Percentiles rank a stretch among this genome's conserved stretches.
phyloP scores from a whole-genome alignment of 2,113 vertebrate species.

The Hippocampus comes region DNA sequence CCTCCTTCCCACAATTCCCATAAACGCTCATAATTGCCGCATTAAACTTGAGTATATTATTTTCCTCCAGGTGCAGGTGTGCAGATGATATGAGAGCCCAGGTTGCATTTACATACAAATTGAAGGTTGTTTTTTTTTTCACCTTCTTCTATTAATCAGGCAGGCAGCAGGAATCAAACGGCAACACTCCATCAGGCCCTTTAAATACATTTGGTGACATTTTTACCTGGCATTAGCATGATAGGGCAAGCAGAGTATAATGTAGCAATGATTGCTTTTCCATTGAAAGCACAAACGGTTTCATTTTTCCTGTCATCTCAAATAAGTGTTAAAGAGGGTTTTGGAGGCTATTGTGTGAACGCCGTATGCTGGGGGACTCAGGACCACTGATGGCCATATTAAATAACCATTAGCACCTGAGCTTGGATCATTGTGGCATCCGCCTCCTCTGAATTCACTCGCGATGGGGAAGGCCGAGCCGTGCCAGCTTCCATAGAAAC shows the following conservation, averaged over 20 bases:
- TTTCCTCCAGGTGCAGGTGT: slow-evolving; percentile 97
- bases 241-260: slow-evolving; percentile 99
- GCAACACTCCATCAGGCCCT: slow-evolving; percentile 99
- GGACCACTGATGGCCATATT: slow-evolving; percentile 99
- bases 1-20: slow-evolving; percentile 80
- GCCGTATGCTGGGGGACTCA: slow-evolving; percentile 97
- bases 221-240: slow-evolving; percentile 99
- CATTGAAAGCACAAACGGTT: slow-evolving; percentile 99
- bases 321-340: slow-evolving; percentile 99
- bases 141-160: slow-evolving; percentile 90
- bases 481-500: slow-evolving; percentile 89
- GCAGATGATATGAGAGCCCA: slow-evolving; percentile 93
- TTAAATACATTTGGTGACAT: slow-evolving; percentile 99
- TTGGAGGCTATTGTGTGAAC: slow-evolving; percentile 97
- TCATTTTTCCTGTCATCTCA: slow-evolving; percentile 99
- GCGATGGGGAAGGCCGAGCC: slow-evolving; percentile 98
- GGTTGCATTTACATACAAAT: slow-evolving; percentile 99
- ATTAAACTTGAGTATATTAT: slow-evolving; percentile 99
- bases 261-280: slow-evolving; percentile 99
- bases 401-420: slow-evolving; percentile 99
- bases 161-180: slow-evolving; percentile 97
- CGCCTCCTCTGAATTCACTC: slow-evolving; percentile 96
- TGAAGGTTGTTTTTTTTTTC: slow-evolving; percentile 84
- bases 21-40: slow-evolving; percentile 99
- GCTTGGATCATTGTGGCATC: slow-evolving; percentile 91